Evolutionary conservation across 2,113 vertebrate genomes (phyloP).

Genomic region (Crypturellus undulatus): DNA sequence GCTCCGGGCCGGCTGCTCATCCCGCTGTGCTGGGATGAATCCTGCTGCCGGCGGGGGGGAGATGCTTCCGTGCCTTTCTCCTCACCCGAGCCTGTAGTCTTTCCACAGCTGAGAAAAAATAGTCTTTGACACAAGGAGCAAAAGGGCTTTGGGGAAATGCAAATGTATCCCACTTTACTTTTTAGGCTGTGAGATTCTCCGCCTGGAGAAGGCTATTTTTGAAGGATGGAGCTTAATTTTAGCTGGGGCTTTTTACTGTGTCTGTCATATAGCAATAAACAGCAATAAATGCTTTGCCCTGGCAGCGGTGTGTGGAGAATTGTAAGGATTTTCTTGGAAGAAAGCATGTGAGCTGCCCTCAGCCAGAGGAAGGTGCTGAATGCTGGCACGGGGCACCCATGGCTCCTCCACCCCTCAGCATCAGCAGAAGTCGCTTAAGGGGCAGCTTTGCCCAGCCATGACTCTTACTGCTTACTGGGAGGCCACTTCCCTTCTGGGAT

Average conservation of each 20-base stretch:
- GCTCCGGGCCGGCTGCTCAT: accelerated
- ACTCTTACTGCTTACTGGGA: accelerated
- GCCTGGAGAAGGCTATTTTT: neutral
- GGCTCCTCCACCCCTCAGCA: accelerated
- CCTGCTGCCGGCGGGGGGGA: neutral
- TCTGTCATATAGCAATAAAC: neutral
- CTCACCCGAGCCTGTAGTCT: neutral
- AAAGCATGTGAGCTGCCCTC: neutral
- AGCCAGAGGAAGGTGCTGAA: neutral
- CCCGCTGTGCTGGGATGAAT: neutral
- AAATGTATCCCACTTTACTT: neutral
- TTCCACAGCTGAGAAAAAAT: neutral
- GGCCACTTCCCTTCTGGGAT: neutral
- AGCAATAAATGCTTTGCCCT: neutral
- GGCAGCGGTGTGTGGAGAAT: neutral
- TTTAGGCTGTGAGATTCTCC: neutral
- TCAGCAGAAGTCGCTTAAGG: neutral
- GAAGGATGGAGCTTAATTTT: neutral
- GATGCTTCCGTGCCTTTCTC: neutral
- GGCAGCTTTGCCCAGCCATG: neutral
- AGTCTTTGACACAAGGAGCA: neutral
- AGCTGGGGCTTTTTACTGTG: neutral
- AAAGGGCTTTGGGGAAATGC: neutral
- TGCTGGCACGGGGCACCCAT: neutral
- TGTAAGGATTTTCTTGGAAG: neutral